Evolutionary conservation across 2,888 invertebrate genomes (phyloP), one percentile per base, ranked within the genome.

Genomic region (Drosophila nr. perissopoda): DNA sequence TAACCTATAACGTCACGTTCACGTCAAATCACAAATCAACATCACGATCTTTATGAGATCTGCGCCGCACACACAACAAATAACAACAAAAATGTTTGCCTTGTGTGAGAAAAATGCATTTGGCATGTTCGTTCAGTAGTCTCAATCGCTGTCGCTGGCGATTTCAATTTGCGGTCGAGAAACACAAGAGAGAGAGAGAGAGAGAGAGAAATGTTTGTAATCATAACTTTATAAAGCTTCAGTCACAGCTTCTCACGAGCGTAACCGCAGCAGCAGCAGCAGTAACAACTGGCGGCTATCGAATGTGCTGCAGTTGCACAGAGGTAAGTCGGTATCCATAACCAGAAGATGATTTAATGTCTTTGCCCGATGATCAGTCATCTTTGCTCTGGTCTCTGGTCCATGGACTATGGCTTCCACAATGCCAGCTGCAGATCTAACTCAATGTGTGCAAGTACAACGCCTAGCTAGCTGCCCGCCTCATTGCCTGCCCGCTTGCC

Each of bases 301-400:
- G 61, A 79, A 69, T 79, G 73, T 58, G 76, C 72, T 46, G 69
- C 67, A 78, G 66, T 59, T 25, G 10, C 27, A 38, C 40, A 57
- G 57, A 57, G 57, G 40, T 59, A 53, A 58, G 52, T 65, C 63
- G 56, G 56, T 65, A 62, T 64, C 57, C 46, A 63, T 63, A 66
- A 68, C 64, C 75, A 59, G 68, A 77, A 56, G 68, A 79, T 86
- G 87, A 83, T 83, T 86, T 86, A 83, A 83, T 86, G 84, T 83
- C 86, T 74, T 83, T 78, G 64, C 21, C 73, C 83, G 83, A 81
- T 81, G 86, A 82, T 85, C 82, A 82, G 76, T 82, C 82, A 82
- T 86, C 79, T 67, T 51, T 76, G 66, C 71, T 75, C 60, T 52
- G 63, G 61, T 25, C 29, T 58, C n/a, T 34, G 11, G 58, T 54